Percentiles rank a stretch among this genome's conserved stretches.
These are phyloP conservation scores for Anolis carolinensis DNA, from an alignment of 2,113 vertebrate genomes.

Conservation along the genomic window DNA sequence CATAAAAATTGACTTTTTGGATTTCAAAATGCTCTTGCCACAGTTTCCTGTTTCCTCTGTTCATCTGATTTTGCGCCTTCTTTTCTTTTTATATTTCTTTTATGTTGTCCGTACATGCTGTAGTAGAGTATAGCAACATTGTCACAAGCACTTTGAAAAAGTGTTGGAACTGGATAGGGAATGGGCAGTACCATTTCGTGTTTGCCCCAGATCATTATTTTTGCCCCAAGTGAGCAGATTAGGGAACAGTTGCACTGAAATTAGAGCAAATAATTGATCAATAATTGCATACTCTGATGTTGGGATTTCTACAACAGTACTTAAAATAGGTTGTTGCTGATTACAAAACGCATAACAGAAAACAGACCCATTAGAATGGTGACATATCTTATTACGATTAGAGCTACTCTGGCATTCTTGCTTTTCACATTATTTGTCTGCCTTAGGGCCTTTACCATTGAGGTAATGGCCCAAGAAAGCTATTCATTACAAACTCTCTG, in stretches of 20 bases:
- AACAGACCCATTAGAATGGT: not conserved
- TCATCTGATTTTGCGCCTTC: too few relatives aligned
- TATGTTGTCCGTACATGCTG: too few relatives aligned
- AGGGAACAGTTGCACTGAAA: not conserved
- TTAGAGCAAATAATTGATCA: not conserved
- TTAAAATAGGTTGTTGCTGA: not conserved
- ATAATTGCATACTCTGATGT: not conserved
- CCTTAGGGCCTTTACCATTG: not conserved
- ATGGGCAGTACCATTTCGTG: too few relatives aligned
- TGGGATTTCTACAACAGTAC: not conserved
- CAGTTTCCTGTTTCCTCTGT: too few relatives aligned
- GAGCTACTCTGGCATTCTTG: not conserved
- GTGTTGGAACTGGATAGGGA: too few relatives aligned
- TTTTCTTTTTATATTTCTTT: too few relatives aligned
- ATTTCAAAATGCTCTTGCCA: too few relatives aligned
- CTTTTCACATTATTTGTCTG: not conserved
- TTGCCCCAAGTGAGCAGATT: not conserved
- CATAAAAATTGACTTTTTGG: too few relatives aligned
- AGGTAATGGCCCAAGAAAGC: not conserved
- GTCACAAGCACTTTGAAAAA: too few relatives aligned
- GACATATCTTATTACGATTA: not conserved
- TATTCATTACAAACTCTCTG: conserved; percentile 12
- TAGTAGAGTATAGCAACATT: too few relatives aligned
- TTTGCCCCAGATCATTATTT: not conserved
- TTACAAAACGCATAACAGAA: not conserved